These are phyloP conservation scores for Phaedon cochleariae DNA, from an alignment of 2,888 invertebrate species.

Conservation along the genomic window DNA sequence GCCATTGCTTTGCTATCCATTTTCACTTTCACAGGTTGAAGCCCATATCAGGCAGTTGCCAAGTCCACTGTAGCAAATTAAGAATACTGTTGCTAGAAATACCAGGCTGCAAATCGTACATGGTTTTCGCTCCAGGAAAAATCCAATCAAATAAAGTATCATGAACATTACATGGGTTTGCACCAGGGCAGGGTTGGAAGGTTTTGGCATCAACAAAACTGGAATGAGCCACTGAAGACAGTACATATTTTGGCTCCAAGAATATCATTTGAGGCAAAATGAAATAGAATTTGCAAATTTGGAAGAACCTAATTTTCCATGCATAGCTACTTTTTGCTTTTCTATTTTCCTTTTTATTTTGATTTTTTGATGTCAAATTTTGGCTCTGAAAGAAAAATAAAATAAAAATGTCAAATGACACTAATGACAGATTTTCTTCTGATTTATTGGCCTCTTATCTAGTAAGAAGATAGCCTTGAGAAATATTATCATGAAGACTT, in stretches of 20 bases:
- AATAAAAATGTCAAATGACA: no score
- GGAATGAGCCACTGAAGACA: constrained; percentile 98
- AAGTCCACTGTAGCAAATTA: constrained; percentile 95
- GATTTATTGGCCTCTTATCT: no score
- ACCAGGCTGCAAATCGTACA: constrained; percentile 97
- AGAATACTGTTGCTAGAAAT: constrained; percentile 90
- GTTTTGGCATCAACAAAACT: constrained; percentile 95
- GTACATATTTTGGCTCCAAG: constrained; percentile 74
- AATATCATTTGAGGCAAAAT: neutral
- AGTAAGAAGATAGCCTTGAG: no score
- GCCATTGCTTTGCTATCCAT: constrained; percentile 57
- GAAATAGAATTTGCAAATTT: neutral
- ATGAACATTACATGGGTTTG: constrained; percentile 98
- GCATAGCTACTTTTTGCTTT: neutral
- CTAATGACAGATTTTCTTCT: no score
- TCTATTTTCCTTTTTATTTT: no score
- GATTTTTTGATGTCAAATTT: no score
- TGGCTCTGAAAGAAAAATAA: no score
- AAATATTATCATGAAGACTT: no score
- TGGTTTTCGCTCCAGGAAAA: constrained; percentile 95
- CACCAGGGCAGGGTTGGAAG: constrained; percentile 93
- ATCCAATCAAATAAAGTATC: constrained; percentile 94
- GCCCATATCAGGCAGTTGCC: constrained; percentile 96
- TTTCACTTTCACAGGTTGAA: constrained; percentile 75
- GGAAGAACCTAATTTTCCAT: neutral